Evolutionary conservation across 2,888 invertebrate species (phyloP).

Genomic region (Darwinula stevensoni): DNA sequence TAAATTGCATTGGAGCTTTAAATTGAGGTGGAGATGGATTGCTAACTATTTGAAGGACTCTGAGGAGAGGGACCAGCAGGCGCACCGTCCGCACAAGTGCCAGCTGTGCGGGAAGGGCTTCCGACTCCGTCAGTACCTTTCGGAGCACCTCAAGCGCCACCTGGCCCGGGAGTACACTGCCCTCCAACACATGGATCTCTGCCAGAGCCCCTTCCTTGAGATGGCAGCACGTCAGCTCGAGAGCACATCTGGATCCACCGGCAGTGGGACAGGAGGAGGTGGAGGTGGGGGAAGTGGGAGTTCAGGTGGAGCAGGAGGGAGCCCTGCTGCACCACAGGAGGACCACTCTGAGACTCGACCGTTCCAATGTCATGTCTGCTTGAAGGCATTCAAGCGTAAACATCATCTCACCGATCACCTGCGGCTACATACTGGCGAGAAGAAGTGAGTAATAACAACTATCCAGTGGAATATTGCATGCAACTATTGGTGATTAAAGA

Average conservation of each 20-base stretch:
- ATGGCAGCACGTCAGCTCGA: neutral
- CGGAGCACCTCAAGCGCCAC: conserved; percentile 1
- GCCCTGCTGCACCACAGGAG: neutral
- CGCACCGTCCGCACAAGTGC: conserved; percentile 1
- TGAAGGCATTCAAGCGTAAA: conserved; percentile 1
- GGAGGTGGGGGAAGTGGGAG: too few relatives aligned
- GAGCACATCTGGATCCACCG: too few relatives aligned
- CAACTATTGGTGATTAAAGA: too few relatives aligned
- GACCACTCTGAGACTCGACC: neutral
- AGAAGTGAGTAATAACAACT: too few relatives aligned
- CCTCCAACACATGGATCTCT: neutral
- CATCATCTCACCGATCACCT: conserved; percentile 1
- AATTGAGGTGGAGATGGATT: neutral
- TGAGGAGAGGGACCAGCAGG: neutral
- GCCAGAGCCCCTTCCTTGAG: neutral
- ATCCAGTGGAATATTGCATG: too few relatives aligned
- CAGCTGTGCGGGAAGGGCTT: neutral
- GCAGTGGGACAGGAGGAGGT: too few relatives aligned
- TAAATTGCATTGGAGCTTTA: too few relatives aligned
- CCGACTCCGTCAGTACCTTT: conserved; percentile 1
- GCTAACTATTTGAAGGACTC: neutral
- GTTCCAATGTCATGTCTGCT: neutral
- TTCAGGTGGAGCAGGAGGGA: too few relatives aligned
- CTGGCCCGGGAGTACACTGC: conserved; percentile 1
- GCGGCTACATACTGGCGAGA: conserved; percentile 1